Base-by-base conservation (phyloP, 1,140 invertebrate genomes). In the Holcopasites calliopsidis region DNA sequence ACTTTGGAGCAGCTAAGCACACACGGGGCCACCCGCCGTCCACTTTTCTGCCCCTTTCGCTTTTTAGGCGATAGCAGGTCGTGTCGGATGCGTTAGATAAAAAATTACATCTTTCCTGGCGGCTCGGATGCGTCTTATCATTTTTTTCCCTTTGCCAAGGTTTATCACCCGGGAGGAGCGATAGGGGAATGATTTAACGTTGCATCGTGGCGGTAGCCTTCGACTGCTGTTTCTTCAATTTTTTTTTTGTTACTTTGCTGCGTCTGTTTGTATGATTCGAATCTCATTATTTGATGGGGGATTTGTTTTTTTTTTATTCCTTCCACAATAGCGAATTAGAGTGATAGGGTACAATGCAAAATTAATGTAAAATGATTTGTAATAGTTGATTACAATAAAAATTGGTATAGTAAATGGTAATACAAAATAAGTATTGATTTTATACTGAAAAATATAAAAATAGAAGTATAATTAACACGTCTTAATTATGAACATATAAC, bases 161-260 rank as follows among this genome's bases (percentile, higher is more conserved):
- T 74, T 57, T 74, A 74, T 66, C 62, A 66, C 28, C 10, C 10
- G 18, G 5, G 1, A 38, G 62, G 18, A 21, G 16, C 23, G 71
- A 74, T 74, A 74, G 57, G 16, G 7, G 40, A 10, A 47, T 65
- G 71, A 66, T 74, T 55, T 35, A 74, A 74, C 33, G 40, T 3
- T 21, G 16, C 16, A 33, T 8, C 11, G 26, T 44, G 18, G 23
- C 44, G 6, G 31, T 57, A 74, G 38, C 49, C 5, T 55, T 74
- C 31, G 40, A 47, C 50, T 28, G 21, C 40, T 47, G 31, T 35
- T 66, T 35, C 23, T 26, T 18, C 13, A 1, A 21, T 8, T 7
- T 40, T 64, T 52, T 65, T 26, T 21, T 23, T 10, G 44, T 52
- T 13, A n/a, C 28, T 6, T 13, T n/a, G 3, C 23, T 21, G 16